These are phyloP conservation scores for Arrhamphus sclerolepis DNA, from an alignment of 2,797 vertebrate species.

Conservation along the genomic window DNA sequence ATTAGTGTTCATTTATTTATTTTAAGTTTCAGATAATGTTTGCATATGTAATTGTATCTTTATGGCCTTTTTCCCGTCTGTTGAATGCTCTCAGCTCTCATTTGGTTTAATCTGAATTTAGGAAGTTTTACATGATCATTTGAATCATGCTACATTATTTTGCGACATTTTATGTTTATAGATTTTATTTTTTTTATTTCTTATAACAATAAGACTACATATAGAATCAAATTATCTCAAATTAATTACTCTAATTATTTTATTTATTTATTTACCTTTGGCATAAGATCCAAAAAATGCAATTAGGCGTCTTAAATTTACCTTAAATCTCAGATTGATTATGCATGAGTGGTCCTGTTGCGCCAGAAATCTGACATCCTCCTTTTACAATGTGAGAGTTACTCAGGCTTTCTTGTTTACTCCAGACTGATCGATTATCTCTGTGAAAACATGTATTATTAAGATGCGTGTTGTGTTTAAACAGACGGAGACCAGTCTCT, in stretches of 20 bases:
- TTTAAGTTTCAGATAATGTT: neutral
- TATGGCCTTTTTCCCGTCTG: neutral
- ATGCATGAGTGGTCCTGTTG: conserved; percentile 13
- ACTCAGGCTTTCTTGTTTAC: conserved; percentile 75
- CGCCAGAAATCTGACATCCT: conserved; percentile 32
- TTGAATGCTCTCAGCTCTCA: neutral
- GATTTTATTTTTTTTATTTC: neutral
- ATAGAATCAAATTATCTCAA: neutral
- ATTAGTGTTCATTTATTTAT: neutral
- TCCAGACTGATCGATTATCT: conserved; percentile 73
- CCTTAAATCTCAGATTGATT: neutral
- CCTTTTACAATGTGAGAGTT: conserved; percentile 47
- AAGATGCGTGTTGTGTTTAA: conserved; percentile 62
- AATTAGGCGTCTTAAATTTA: neutral
- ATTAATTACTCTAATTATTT: neutral
- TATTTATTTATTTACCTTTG: neutral
- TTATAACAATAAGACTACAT: neutral
- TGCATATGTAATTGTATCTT: neutral
- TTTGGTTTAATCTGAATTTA: neutral
- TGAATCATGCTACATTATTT: neutral
- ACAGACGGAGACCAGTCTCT: conserved; percentile 48
- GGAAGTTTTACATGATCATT: neutral
- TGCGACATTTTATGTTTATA: neutral
- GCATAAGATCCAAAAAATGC: neutral
- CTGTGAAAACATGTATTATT: conserved; percentile 76